Evolutionary conservation across 2,113 vertebrate species (phyloP).

Genomic region (Aspidoscelis tigris): DNA sequence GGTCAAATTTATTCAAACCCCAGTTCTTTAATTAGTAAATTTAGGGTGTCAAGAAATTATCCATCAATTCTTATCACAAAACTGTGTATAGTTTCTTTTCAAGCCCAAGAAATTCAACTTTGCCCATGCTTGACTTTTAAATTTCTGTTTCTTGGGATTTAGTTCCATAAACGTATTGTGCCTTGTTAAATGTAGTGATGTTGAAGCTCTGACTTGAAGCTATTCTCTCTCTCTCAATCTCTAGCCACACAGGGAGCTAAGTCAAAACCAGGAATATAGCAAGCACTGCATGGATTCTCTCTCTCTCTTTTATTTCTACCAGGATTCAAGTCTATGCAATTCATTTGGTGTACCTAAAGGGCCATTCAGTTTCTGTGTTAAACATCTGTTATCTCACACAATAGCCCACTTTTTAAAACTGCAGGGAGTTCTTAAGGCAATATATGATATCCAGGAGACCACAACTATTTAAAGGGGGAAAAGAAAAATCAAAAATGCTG

Average conservation of each 20-base stretch:
- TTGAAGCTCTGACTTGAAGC: background rate
- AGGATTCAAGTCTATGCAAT: background rate
- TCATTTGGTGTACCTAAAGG: background rate
- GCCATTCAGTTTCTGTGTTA: background rate
- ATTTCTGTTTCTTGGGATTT: background rate
- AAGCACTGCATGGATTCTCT: background rate
- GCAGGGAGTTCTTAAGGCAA: background rate
- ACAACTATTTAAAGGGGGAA: background rate
- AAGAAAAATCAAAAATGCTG: background rate
- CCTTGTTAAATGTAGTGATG: background rate
- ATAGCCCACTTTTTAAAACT: background rate
- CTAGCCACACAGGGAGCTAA: background rate
- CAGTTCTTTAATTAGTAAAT: too few relatives aligned
- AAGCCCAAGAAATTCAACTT: background rate
- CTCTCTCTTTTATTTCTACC: background rate
- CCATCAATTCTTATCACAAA: too few relatives aligned
- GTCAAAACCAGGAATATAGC: background rate
- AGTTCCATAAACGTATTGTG: background rate
- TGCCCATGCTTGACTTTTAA: background rate
- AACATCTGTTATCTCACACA: background rate
- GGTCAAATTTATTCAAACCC: too few relatives aligned
- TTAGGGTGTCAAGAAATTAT: too few relatives aligned
- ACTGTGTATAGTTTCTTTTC: background rate
- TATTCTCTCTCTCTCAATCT: background rate
- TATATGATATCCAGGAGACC: background rate